Evolutionary conservation across 2,113 vertebrate genomes (phyloP), one percentile per base, ranked within the genome.

Genomic region (Cryptomyrus ogoouensis): DNA sequence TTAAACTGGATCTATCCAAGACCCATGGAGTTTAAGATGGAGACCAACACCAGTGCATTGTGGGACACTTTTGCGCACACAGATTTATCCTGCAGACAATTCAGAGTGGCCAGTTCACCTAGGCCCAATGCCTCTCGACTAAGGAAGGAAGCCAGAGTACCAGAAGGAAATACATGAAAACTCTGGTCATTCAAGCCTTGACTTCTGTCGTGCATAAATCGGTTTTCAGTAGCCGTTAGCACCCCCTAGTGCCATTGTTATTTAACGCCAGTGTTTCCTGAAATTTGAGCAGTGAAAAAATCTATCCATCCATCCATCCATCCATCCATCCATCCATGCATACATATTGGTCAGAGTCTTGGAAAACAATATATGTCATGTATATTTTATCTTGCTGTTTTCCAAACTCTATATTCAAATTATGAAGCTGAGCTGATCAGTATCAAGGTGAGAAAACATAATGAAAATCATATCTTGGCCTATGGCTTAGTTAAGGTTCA

Each of bases 241-340:
- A 46, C 87, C 90, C 74, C 88, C 90, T 90, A 89, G 87, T 58
- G 90, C 42, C 5, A 12, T 2, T 90, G 6, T 47, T 6, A 42
- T 53, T 46, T 31, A 70, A 10, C 1, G 5, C 50, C 13, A 66
- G 12, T 84, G 74, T 53, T 35, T 50, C 47, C 13, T 35, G 5
- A 89, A 89, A 89, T 80, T 13, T 84, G 42, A 56, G 53, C 4
- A 21, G 52, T 21, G 39, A 46, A 62, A 89, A 83, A 77, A 52
- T n/a, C n/a, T n/a, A n/a, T n/a, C n/a, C n/a, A n/a, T n/a, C n/a
- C n/a, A 19, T 53, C 52, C 52, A 15, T 53, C 50, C 50, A 52
- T 58, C 53, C 53, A 62, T 62, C 21, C 53, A 62, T 62, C 21
- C 62, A 70, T 70, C 62, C 58, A 62, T 62, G 58, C 58, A 62